Evolutionary conservation across 1,140 invertebrate species (phyloP), one percentile per base, ranked within the genome.

Genomic region (Plodia interpunctella): DNA sequence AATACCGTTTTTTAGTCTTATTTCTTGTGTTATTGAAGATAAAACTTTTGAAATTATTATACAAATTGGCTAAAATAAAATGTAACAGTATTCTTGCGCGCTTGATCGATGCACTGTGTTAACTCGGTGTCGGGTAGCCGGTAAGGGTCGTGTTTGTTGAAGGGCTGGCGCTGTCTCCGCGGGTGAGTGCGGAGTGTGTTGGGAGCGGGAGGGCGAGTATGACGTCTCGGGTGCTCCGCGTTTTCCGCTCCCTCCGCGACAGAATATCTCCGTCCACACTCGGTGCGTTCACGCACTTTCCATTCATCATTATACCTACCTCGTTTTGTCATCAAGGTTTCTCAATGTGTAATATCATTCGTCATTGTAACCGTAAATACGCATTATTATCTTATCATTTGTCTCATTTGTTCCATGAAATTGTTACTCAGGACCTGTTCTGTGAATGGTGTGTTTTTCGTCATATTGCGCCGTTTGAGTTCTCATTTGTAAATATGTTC

Each of bases 171-270:
- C 50, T 21, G 55, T 18, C 55, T 28, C 56, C 56, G 59, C 59
- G 57, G 21, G 50, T 20, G 57, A 60, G 55, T 60, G 62, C 60
- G 61, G 66, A 65, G 68, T 19, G 65, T 66, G 66, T 58, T 59
- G 66, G 66, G 68, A 21, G 65, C 68, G 66, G 60, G 63, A 65
- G 60, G 54, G 75, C 56, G 20, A 74, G 78, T 55, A 70, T 90
- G 70, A 82, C 74, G 58, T 76, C 75, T 66, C 80, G 83, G 49
- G 66, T 87, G 49, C 78, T 81, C 0, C 82, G 86, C 67, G 83
- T 77, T 64, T 81, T 88, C 60, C 81, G 87, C 53, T 76, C 83
- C 65, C 80, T 90, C 28, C 79, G 87, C 57, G 76, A 81, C 60
- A 74, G 83, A 64, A 74, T 90, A 67, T 70, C 81, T 32, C 70